Base-by-base conservation (phyloP, 2,888 invertebrate species). In the Drosophila gaucha region DNA sequence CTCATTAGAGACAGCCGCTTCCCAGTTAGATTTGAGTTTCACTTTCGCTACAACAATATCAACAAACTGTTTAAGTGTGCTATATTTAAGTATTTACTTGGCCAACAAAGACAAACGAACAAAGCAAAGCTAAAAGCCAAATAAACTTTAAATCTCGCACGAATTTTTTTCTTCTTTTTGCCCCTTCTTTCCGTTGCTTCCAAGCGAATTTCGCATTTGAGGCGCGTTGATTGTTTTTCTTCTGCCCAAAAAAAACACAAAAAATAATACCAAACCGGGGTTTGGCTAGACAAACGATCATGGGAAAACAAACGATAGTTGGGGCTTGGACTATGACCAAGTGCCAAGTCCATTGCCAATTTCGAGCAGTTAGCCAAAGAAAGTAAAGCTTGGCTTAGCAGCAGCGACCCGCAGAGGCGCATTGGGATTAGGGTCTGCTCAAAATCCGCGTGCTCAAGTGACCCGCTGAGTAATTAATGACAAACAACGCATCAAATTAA, bases 21-120 rank as follows among this genome's bases (percentile, higher is more conserved):
- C 35, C 26, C 56, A 57, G 49, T 28, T 44, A 35, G 39, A 68
- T 72, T 57, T 20, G 14, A 49, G 49, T 87, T 83, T 88, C 86
- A 83, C 82, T 83, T 83, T 83, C 88, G 88, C 82, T 82, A 64
- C 62, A 76, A 38, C 67, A 82, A 65, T 73, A 80, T 67, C 71
- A 80, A 84, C 74, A 74, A 73, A 67, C 70, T 70, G 60, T 74
- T 86, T 88, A 79, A 76, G 51, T 86, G 82, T 83, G 86, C 83
- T 88, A 86, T 86, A 86, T 83, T 86, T 87, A 88, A 86, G 80
- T 83, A 86, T 79, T 83, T 83, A 83, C 86, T 85, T 79, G 87
- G 72, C 50, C 83, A 78, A 86, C 75, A 78, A 65, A 67, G 8
- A 8, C 30, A 28, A 50, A 39, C 67, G 78, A 72, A 75, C 83